Conservation (phyloP, 1,140 invertebrate genomes). For the Ceratosolen solmsi region DNA sequence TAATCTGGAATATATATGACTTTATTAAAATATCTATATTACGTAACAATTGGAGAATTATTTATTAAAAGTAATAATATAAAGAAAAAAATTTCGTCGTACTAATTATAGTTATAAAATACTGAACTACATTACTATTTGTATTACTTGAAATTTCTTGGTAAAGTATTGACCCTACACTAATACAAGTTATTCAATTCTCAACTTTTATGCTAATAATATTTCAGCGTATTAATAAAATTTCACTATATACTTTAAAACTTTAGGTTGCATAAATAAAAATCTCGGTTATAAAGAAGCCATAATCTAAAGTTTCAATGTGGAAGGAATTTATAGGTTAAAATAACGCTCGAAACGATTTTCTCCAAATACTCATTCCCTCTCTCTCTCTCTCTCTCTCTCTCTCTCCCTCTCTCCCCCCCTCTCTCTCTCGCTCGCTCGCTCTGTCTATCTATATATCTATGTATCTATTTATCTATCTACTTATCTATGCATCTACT, state of each 20-base stretch:
- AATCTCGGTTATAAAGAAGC: neutral
- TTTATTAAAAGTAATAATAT: no score
- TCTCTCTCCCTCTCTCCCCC: no score
- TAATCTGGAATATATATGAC: neutral
- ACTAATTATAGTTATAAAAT: no score
- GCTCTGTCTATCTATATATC: no score
- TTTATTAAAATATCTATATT: neutral
- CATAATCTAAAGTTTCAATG: slow-evolving; percentile 1
- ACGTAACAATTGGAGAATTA: neutral
- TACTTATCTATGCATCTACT: no score
- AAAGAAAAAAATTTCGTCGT: no score
- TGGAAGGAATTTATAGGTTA: neutral
- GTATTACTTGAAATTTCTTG: neutral
- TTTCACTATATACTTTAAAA: neutral
- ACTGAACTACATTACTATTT: neutral
- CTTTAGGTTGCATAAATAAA: neutral
- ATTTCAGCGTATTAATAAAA: slow-evolving; percentile 5
- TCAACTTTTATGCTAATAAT: slow-evolving; percentile 1
- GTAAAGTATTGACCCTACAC: neutral
- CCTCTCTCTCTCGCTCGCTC: no score
- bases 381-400: no score
- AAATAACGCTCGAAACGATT: neutral
- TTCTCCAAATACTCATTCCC: neutral
- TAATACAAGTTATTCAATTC: neutral
- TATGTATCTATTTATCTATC: no score